A percentile compares a stretch with the other conserved stretches of the same genome.
These are phyloP conservation scores for Gobiocypris rarus DNA, from an alignment of 2,113 vertebrate species.

Conservation along the genomic window DNA sequence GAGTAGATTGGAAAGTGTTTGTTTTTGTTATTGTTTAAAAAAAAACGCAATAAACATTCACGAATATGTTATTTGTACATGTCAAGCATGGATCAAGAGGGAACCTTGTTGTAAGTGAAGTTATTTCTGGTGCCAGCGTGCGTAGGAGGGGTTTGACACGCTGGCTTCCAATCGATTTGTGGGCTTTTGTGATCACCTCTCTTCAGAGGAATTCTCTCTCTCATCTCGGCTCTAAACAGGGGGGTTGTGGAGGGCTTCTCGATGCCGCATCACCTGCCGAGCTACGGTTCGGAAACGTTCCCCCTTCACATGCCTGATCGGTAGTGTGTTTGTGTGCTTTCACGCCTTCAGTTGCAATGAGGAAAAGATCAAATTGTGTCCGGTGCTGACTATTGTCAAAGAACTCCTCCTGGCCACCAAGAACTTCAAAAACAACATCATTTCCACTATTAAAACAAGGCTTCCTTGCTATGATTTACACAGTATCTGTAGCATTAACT, in stretches of 20 bases:
- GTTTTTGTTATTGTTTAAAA: too few relatives aligned
- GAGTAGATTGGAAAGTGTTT: neutral
- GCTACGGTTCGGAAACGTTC: neutral
- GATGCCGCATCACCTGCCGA: neutral
- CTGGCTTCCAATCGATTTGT: slow-evolving; percentile 75
- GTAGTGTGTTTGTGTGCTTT: neutral
- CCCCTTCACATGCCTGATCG: neutral
- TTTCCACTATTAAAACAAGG: too few relatives aligned
- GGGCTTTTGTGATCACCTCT: slow-evolving; percentile 71
- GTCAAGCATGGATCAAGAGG: slow-evolving; percentile 51
- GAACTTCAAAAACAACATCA: too few relatives aligned
- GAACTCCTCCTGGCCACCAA: neutral
- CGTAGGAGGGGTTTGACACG: slow-evolving; percentile 72
- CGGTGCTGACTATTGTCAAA: neutral
- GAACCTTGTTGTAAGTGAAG: slow-evolving; percentile 71
- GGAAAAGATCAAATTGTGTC: neutral
- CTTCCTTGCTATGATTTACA: neutral
- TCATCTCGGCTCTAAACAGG: slow-evolving; percentile 49
- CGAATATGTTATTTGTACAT: neutral
- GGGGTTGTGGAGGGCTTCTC: slow-evolving; percentile 34
- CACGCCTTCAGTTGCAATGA: neutral
- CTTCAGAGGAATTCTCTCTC: slow-evolving; percentile 55
- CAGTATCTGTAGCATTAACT: neutral
- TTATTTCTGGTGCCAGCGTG: slow-evolving; percentile 63
- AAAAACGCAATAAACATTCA: neutral